phyloP scores from a whole-genome alignment of 2,797 vertebrate genomes.

The Yasuhikotakia modesta region DNA sequence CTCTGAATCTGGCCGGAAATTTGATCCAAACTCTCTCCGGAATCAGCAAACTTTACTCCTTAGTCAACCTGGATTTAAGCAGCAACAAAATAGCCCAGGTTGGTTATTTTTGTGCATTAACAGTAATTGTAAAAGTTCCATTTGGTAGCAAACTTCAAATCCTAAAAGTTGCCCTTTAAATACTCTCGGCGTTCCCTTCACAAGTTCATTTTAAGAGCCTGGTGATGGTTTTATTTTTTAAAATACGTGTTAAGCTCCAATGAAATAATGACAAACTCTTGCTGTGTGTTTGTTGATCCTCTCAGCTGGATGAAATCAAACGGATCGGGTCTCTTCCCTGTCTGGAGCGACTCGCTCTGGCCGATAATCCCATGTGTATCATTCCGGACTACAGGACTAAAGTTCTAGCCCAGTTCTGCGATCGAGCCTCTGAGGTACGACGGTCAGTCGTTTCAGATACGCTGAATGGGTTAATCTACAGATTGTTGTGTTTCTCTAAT shows the following conservation, averaged over 20 bases:
- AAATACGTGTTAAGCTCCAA: not conserved
- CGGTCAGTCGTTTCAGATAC: too few relatives aligned
- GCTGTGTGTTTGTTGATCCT: conserved; percentile 26
- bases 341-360: conserved; percentile 71
- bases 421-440: conserved; percentile 84
- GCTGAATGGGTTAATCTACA: too few relatives aligned
- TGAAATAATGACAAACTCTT: not conserved
- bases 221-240: too few relatives aligned
- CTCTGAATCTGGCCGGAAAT: conserved; percentile 92
- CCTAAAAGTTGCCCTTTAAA: too few relatives aligned
- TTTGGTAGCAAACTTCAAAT: too few relatives aligned
- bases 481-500: too few relatives aligned
- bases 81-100: conserved; percentile 91
- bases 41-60: conserved; percentile 92
- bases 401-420: conserved; percentile 83
- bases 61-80: conserved; percentile 93
- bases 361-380: conserved; percentile 90
- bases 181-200: too few relatives aligned
- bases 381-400: conserved; percentile 97
- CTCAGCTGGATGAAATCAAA: conserved; percentile 91
- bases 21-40: conserved; percentile 85
- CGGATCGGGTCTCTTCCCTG: conserved; percentile 89
- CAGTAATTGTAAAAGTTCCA: too few relatives aligned
- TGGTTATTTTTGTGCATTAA: conserved; percentile 16
- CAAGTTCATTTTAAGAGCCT: too few relatives aligned